Conservation (phyloP, 2,888 invertebrate species). For the Erpobdella octoculata region DNA sequence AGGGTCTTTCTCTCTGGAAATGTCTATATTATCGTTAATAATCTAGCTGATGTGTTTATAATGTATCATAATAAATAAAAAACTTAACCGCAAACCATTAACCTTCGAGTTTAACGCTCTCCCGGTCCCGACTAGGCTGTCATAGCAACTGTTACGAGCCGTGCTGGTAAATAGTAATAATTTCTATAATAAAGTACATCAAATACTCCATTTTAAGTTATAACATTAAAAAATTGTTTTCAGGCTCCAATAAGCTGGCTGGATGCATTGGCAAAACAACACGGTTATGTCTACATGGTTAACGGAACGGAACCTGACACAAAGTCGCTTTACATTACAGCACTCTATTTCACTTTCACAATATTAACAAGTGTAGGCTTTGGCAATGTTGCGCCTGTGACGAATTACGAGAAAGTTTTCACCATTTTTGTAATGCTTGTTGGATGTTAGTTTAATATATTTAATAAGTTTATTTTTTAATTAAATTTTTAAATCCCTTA, state of each 20-base stretch:
- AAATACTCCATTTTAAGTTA: not conserved
- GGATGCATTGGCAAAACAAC: constrained; percentile 46
- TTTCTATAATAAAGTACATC: too few species aligned
- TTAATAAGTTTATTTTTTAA: too few species aligned
- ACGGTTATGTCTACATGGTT: constrained; percentile 43
- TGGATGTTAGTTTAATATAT: constrained; percentile 48
- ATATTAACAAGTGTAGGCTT: constrained; percentile 52
- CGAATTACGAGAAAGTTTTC: constrained; percentile 52
- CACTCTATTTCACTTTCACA: constrained; percentile 53
- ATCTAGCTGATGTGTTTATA: too few species aligned
- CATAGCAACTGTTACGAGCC: too few species aligned
- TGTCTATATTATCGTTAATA: too few species aligned
- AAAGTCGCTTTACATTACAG: constrained; percentile 50
- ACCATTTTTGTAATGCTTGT: constrained; percentile 53
- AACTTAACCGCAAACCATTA: too few species aligned
- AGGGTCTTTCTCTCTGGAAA: too few species aligned
- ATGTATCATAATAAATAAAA: too few species aligned
- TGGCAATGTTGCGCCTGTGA: constrained; percentile 52
- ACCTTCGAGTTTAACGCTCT: too few species aligned
- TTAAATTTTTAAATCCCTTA: not conserved
- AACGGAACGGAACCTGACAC: constrained; percentile 51
- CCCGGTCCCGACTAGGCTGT: too few species aligned
- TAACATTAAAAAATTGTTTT: not conserved
- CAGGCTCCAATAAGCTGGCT: constrained; percentile 46
- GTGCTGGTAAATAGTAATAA: too few species aligned